Conservation (phyloP, 2,888 invertebrate genomes). For the Acleris literana region DNA sequence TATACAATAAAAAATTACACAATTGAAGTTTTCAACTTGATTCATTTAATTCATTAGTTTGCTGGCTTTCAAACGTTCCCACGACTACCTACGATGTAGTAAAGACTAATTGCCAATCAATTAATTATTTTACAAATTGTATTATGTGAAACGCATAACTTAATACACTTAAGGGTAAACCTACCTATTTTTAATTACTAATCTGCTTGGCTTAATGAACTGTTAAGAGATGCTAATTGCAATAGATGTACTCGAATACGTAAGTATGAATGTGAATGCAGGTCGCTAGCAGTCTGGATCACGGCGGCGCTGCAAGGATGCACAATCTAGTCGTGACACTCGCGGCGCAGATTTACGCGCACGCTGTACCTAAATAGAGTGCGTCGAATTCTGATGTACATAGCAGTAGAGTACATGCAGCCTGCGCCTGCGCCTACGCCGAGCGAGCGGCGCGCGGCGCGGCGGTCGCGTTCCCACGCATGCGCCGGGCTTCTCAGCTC, state of each 20-base stretch:
- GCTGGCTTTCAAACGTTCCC: too few relatives aligned
- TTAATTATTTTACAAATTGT: too few relatives aligned
- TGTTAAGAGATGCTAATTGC: background rate
- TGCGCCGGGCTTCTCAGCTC: slow-evolving; percentile 25
- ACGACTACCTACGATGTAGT: too few relatives aligned
- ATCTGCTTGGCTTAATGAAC: too few relatives aligned
- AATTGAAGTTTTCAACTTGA: too few relatives aligned
- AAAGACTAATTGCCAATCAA: too few relatives aligned
- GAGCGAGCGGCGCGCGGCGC: slow-evolving; percentile 45
- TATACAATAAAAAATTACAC: too few relatives aligned
- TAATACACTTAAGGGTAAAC: too few relatives aligned
- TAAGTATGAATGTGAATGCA: slow-evolving; percentile 42
- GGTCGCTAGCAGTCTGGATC: slow-evolving; percentile 55
- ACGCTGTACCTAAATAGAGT: slow-evolving; percentile 59
- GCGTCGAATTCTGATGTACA: slow-evolving; percentile 70
- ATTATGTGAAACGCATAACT: too few relatives aligned
- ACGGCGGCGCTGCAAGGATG: slow-evolving; percentile 60
- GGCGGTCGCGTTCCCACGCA: slow-evolving; percentile 72
- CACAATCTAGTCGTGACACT: slow-evolving; percentile 74
- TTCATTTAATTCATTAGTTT: too few relatives aligned
- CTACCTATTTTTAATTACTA: too few relatives aligned
- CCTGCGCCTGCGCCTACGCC: too few relatives aligned
- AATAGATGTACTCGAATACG: slow-evolving; percentile 1
- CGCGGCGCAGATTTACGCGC: slow-evolving; percentile 60
- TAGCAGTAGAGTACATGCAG: slow-evolving; percentile 45